Base-by-base conservation (phyloP, 1,140 invertebrate genomes). In the Tetraneura akinire region DNA sequence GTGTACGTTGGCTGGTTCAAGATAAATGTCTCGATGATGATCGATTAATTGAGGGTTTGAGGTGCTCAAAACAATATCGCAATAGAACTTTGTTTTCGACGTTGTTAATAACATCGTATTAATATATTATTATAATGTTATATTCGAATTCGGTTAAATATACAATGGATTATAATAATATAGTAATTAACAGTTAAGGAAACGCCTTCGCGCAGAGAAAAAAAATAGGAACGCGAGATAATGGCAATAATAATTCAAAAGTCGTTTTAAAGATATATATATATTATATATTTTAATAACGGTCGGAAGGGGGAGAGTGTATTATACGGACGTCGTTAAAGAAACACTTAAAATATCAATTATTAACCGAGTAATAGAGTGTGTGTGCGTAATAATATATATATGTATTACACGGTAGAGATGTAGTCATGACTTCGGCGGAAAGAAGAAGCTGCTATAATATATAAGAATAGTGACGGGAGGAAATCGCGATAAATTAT, bases 261-360 rank as follows among this genome's bases (percentile, higher is more conserved):
- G 66, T 47, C 14, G 42, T 68, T 47, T 47, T 45, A 6, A 47
- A 68, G 66, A 68, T 23, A 14, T 57, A 66, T 66, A 21, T 60
- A 57, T 23, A 21, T 57, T n/a, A 64, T n/a, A 32, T 62, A 32
- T 29, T n/a, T n/a, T n/a, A n/a, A n/a, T n/a, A 37, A 57, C 10
- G 53, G 8, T 57, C 42, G 42, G 23, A 47, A 21, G 66, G n/a
- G 14, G n/a, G n/a, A n/a, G n/a, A n/a, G n/a, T n/a, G n/a, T n/a
- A n/a, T n/a, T n/a, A 45, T 18, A 1, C 42, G 66, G 62, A 45
- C 23, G 64, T 23, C 47, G 66, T 55, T 73, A 53, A 53, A 37
- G 51, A 53, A 73, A 73, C 70, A 73, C 70, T 73, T 73, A 73
- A 73, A 73, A 73, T 73, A 73, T 73, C 70, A 73, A 73, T 73